Evolutionary conservation across 2,113 vertebrate genomes (phyloP), one percentile per base, ranked within the genome.

Genomic region (Thryonomys swinderianus): DNA sequence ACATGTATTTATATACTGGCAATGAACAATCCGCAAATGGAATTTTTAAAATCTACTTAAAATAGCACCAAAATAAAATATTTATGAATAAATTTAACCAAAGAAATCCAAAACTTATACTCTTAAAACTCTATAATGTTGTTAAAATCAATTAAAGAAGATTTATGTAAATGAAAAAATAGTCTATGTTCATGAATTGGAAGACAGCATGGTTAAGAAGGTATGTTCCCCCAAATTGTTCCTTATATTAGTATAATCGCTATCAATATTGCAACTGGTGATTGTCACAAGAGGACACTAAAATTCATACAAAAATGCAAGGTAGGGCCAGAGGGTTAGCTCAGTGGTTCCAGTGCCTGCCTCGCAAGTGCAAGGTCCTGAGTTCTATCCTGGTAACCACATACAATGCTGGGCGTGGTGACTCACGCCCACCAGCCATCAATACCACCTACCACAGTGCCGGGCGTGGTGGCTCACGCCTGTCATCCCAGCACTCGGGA

Each of bases 301-400:
- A 74, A 93, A 71, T 85, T 91, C 34, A 93, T 57, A 59, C 53
- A n/a, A 69, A 90, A 93, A 91, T 61, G n/a, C n/a, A n/a, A n/a
- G n/a, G n/a, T n/a, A n/a, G n/a, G n/a, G n/a, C n/a, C n/a, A n/a
- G n/a, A n/a, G n/a, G n/a, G n/a, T n/a, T n/a, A n/a, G n/a, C n/a
- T n/a, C n/a, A n/a, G n/a, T n/a, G n/a, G n/a, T n/a, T n/a, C n/a
- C n/a, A n/a, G n/a, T n/a, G n/a, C n/a, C n/a, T n/a, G n/a, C n/a
- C n/a, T n/a, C n/a, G n/a, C n/a, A n/a, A n/a, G n/a, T n/a, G n/a
- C n/a, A n/a, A n/a, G n/a, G n/a, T n/a, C n/a, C n/a, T n/a, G n/a
- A n/a, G n/a, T n/a, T n/a, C n/a, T n/a, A n/a, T n/a, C n/a, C n/a
- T n/a, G n/a, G n/a, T n/a, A n/a, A n/a, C n/a, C n/a, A n/a, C n/a